Conservation (phyloP, 2,113 vertebrate genomes). For the Lepisosteus osseus region DNA sequence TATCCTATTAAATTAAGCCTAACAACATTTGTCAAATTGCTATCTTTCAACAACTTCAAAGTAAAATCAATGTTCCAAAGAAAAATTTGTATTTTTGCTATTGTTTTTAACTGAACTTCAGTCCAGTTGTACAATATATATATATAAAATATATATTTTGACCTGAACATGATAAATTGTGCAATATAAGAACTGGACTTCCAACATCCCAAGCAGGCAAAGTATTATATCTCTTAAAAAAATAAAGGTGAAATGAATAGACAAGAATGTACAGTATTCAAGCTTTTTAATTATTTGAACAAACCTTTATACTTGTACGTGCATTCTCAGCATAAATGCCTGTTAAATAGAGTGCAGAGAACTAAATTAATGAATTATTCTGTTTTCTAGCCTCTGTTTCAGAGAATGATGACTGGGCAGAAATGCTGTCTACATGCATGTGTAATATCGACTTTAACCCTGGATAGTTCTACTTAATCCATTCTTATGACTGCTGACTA, state of each 20-base stretch:
- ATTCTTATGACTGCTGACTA: too few relatives aligned
- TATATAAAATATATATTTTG: too few relatives aligned
- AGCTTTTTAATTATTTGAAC: conserved; percentile 58
- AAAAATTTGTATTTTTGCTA: too few relatives aligned
- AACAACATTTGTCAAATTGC: too few relatives aligned
- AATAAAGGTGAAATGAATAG: conserved; percentile 68
- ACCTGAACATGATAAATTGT: conserved; percentile 52
- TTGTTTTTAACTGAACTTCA: too few relatives aligned
- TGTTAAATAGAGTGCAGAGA: conserved; percentile 59
- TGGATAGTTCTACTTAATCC: background rate
- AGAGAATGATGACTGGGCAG: conserved; percentile 53
- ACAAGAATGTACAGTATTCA: conserved; percentile 44
- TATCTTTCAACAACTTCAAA: too few relatives aligned
- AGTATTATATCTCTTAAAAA: conserved; percentile 38
- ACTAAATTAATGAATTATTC: conserved; percentile 63
- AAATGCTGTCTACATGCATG: conserved; percentile 30
- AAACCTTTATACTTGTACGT: conserved; percentile 60
- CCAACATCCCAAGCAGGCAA: conserved; percentile 42
- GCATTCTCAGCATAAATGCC: conserved; percentile 65
- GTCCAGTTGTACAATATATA: too few relatives aligned
- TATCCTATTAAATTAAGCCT: too few relatives aligned
- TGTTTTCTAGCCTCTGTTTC: conserved; percentile 55
- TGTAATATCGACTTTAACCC: background rate
- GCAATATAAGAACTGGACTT: conserved; percentile 60
- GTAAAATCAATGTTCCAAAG: too few relatives aligned